Percentiles rank a stretch among this genome's conserved stretches.
phyloP scores from a whole-genome alignment of 1,140 invertebrate genomes.

The Camponotus floridanus region DNA sequence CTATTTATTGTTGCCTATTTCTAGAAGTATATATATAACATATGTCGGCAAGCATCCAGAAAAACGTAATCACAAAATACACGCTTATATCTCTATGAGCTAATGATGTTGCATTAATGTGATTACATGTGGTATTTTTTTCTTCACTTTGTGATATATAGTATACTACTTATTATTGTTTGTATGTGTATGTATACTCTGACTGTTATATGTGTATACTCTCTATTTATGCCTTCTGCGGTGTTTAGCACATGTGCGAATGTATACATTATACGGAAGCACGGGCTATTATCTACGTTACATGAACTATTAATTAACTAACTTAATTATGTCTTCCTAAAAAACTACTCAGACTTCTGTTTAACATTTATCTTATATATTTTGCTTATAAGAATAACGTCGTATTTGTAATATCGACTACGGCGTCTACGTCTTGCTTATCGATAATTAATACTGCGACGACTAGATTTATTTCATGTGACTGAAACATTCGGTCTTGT shows the following conservation, averaged over 20 bases:
- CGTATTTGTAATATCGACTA: conserved; percentile 68
- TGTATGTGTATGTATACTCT: conserved; percentile 34
- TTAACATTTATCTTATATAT: conserved; percentile 75
- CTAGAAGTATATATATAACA: conserved; percentile 60
- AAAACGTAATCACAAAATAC: conserved; percentile 80
- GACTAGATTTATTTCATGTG: conserved; percentile 67
- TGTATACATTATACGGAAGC: conserved; percentile 78
- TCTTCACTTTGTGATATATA: conserved; percentile 39
- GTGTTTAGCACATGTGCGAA: conserved; percentile 68
- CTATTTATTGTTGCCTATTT: conserved; percentile 61
- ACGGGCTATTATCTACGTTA: conserved; percentile 79
- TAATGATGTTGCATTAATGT: conserved; percentile 61
- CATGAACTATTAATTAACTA: conserved; percentile 65
- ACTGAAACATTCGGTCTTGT: conserved; percentile 52
- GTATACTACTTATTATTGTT: conserved; percentile 56
- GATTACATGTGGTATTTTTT: conserved; percentile 48
- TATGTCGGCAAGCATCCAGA: conserved; percentile 66
- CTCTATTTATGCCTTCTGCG: conserved; percentile 20
- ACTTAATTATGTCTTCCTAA: conserved; percentile 75
- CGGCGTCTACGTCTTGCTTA: conserved; percentile 59
- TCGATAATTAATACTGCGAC: conserved; percentile 70
- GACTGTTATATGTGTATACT: conserved; percentile 17
- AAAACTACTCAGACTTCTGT: conserved; percentile 82
- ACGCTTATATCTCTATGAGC: conserved; percentile 73
- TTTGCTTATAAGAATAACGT: conserved; percentile 76